These are phyloP conservation scores for Serripes groenlandicus DNA, from an alignment of 2,888 invertebrate genomes.

Conservation along the genomic window DNA sequence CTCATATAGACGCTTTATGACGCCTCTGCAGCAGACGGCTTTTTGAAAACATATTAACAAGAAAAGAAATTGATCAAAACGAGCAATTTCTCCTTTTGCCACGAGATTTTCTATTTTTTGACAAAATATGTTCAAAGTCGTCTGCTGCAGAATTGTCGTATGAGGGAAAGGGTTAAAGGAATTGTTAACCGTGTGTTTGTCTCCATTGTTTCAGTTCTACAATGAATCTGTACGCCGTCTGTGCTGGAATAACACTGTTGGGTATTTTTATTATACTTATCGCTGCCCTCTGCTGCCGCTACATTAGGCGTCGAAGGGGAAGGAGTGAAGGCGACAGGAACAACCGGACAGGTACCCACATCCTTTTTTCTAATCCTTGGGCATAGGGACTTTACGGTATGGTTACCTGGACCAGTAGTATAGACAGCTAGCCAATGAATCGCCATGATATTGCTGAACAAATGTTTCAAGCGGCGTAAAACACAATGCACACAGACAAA, in stretches of 20 bases:
- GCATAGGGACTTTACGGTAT: too few relatives aligned
- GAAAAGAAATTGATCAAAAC: neutral
- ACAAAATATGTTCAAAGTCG: neutral
- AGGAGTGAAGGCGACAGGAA: neutral
- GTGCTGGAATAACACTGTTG: constrained; percentile 8
- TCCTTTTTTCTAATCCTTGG: too few relatives aligned
- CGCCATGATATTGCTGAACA: too few relatives aligned
- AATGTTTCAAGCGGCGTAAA: too few relatives aligned
- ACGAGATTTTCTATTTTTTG: neutral
- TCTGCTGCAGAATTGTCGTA: too few relatives aligned
- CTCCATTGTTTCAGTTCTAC: neutral
- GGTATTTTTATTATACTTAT: constrained; percentile 9
- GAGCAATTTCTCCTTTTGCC: neutral
- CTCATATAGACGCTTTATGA: too few relatives aligned
- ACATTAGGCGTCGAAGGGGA: constrained; percentile 5
- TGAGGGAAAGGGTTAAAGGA: neutral
- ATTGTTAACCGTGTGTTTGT: too few relatives aligned
- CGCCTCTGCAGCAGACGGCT: neutral
- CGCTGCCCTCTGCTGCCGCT: constrained; percentile 7
- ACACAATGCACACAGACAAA: too few relatives aligned
- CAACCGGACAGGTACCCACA: neutral
- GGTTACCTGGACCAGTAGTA: too few relatives aligned
- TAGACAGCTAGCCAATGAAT: too few relatives aligned
- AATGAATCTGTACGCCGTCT: constrained; percentile 8
- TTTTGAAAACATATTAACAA: neutral